Evolutionary conservation across 2,888 invertebrate species (phyloP), one percentile per base, ranked within the genome.

Genomic region (Globia sparganii): DNA sequence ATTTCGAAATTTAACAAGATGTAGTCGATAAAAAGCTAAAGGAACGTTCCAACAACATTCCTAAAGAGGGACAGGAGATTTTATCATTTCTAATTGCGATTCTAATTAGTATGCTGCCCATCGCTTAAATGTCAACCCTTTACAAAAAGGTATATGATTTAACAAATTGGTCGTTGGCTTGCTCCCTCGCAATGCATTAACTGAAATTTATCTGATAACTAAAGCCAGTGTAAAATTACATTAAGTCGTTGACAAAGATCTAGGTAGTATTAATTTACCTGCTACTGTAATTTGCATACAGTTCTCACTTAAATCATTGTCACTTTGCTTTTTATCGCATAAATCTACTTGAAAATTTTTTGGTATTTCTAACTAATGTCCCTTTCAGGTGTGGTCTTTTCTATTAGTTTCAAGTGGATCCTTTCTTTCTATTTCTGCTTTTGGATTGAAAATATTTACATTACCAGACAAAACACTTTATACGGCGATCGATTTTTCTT

Each of bases 31-130:
- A 84, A 84, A 84, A 81, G 46, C 56, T 37, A 68, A 83, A 77
- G 75, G 80, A 81, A 77, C 78, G 81, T 67, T 77, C 82, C 79
- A 62, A 89, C 87, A 86, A 85, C 86, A 90, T 90, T 90, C 88
- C 85, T 83, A 68, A 80, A 77, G 81, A 67, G 75, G 83, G 80
- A 78, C 84, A 64, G 69, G 67, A 90, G 91, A 92, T 91, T 84
- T 84, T 90, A 92, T 92, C 92, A 78, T 86, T 83, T 86, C 89
- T 90, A 91, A 92, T 91, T 92, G 88, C 87, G 79, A 86, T 85
- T 87, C 90, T 91, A 92, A 93, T 93, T 91, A 91, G 90, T 91
- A 91, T 88, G 85, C 89, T 83, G 86, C 77, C 86, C 90, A 87
- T 85, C 79, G 85, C 78, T 89, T 88, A 84, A 86, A 89, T 88